Percentiles rank a stretch among this genome's conserved stretches.
phyloP scores from a whole-genome alignment of 2,797 vertebrate genomes.

The Acropternis orthonyx region DNA sequence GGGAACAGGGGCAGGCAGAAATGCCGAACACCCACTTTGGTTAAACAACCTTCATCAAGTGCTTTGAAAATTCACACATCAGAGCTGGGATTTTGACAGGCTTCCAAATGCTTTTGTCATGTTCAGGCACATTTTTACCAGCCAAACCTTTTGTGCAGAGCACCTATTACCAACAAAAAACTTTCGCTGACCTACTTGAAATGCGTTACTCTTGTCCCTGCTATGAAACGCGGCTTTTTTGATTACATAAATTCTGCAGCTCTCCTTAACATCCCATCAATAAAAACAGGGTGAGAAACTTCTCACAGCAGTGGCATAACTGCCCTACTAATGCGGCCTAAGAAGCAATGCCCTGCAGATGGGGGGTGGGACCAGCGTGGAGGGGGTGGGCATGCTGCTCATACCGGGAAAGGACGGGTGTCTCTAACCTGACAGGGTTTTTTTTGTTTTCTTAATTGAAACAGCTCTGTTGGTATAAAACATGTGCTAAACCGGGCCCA shows the following conservation, averaged over 20 bases:
- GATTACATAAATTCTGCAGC: background rate
- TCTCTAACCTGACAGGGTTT: constrained; percentile 18
- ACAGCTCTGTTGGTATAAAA: constrained; percentile 36
- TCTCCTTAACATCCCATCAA: background rate
- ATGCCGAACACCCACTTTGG: background rate
- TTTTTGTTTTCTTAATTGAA: constrained; percentile 60
- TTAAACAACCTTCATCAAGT: rapidly evolving
- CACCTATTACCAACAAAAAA: rapidly evolving
- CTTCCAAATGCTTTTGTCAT: background rate
- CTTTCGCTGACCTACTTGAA: background rate
- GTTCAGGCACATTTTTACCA: background rate
- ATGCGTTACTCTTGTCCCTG: rapidly evolving
- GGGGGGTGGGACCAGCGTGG: rapidly evolving
- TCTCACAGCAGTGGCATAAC: rapidly evolving
- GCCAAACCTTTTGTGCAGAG: background rate
- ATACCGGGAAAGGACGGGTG: background rate
- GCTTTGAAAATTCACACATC: background rate
- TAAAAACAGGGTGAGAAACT: background rate
- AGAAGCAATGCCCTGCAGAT: background rate
- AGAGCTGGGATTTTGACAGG: background rate
- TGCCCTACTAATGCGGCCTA: rapidly evolving
- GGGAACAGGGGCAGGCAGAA: rapidly evolving
- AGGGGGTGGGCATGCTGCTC: background rate
- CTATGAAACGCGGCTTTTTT: background rate
- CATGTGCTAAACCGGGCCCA: constrained; percentile 27